Evolutionary conservation across 2,113 vertebrate genomes (phyloP).

Genomic region (Anguilla rostrata): DNA sequence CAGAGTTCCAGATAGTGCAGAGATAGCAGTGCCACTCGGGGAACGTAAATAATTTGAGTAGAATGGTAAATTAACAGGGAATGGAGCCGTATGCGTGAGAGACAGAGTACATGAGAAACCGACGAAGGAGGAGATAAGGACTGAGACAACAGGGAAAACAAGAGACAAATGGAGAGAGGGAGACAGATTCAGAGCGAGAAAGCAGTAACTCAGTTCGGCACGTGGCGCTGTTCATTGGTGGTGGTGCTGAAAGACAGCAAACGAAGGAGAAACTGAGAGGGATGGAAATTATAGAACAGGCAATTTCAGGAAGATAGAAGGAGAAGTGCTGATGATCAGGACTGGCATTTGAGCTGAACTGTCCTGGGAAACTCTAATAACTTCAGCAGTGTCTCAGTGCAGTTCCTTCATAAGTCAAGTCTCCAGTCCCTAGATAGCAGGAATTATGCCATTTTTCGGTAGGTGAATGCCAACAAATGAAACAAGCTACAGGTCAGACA

Average conservation of each 20-base stretch:
- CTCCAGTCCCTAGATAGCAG: neutral
- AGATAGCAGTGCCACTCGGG: neutral
- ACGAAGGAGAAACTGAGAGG: neutral
- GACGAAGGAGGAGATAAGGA: neutral
- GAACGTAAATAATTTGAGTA: constrained; percentile 45
- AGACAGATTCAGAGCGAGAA: neutral
- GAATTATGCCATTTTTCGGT: neutral
- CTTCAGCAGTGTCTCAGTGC: neutral
- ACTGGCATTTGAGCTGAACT: neutral
- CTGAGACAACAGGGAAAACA: no score
- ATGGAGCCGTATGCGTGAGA: neutral
- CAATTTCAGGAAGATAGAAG: neutral
- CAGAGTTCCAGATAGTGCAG: neutral
- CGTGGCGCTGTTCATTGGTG: constrained; percentile 30
- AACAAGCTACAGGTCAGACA: neutral
- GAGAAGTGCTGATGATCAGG: neutral
- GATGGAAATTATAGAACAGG: neutral
- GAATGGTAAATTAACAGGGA: constrained; percentile 33
- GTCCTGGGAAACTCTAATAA: neutral
- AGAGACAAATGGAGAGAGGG: no score
- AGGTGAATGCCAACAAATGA: neutral
- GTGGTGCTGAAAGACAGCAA: constrained; percentile 30
- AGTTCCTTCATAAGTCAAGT: neutral
- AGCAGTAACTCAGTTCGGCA: neutral
- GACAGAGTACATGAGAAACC: neutral